Evolutionary conservation across 2,888 invertebrate genomes (phyloP).

Genomic region (Sipha maydis): DNA sequence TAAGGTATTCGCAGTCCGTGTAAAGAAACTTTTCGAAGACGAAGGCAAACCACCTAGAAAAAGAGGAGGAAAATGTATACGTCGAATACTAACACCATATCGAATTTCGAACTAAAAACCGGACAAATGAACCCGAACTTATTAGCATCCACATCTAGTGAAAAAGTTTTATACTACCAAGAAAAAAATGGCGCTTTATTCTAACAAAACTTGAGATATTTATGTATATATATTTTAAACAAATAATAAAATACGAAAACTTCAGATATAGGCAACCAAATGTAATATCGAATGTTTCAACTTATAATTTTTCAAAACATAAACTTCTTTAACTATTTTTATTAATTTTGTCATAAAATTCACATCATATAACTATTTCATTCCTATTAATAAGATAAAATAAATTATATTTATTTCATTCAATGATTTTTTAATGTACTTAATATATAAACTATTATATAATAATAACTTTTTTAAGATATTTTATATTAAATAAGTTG

Average conservation of each 20-base stretch:
- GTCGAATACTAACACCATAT: constrained; percentile 60
- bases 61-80: constrained; percentile 40
- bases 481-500: background rate
- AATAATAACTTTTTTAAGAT: background rate
- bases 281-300: constrained; percentile 36
- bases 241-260: constrained; percentile 37
- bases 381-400: background rate
- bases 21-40: constrained; percentile 57
- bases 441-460: background rate
- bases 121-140: constrained; percentile 60
- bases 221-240: constrained; percentile 12
- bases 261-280: constrained; percentile 43
- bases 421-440: background rate
- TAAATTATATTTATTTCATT: background rate
- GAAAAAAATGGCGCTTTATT: constrained; percentile 56
- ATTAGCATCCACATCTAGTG: constrained; percentile 57
- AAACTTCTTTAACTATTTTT: constrained; percentile 46
- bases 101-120: constrained; percentile 56
- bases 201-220: constrained; percentile 51
- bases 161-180: constrained; percentile 46
- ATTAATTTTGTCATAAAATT: constrained; percentile 23
- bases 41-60: constrained; percentile 60
- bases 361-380: background rate
- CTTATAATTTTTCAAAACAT: constrained; percentile 47
- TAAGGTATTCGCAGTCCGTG: constrained; percentile 59